Percentiles rank a stretch among this genome's conserved stretches.
phyloP scores from a whole-genome alignment of 2,797 vertebrate species.

The Anabas testudineus region DNA sequence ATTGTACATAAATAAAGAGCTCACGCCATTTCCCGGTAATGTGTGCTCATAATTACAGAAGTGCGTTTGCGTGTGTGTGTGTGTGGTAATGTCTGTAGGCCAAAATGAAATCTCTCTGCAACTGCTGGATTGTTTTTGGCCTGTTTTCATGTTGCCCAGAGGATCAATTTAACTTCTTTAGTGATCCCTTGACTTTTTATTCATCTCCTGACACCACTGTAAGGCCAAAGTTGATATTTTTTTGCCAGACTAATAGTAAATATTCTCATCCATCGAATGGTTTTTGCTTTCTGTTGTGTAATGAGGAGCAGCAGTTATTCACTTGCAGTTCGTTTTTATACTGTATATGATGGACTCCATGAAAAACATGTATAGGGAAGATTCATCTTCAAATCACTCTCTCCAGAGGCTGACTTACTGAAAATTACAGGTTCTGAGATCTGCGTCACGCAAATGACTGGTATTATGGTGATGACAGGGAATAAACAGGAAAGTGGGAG shows the following conservation, averaged over 20 bases:
- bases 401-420: constrained; percentile 37
- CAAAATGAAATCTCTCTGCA: background rate
- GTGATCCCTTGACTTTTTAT: too few relatives aligned
- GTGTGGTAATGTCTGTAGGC: background rate
- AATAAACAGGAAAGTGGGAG: constrained; percentile 66
- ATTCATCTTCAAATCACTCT: constrained; percentile 44
- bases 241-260: too few relatives aligned
- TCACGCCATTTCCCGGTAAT: background rate
- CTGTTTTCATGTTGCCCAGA: background rate
- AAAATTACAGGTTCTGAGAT: constrained; percentile 70
- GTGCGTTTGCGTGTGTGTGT: background rate
- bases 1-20: constrained; percentile 29
- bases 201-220: too few relatives aligned
- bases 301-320: too few relatives aligned
- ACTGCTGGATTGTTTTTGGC: too few relatives aligned
- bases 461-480: constrained; percentile 64
- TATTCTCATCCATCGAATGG: background rate
- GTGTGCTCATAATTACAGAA: background rate
- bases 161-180: background rate
- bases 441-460: constrained; percentile 67
- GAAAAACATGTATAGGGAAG: constrained; percentile 25
- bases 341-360: constrained; percentile 8
- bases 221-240: background rate
- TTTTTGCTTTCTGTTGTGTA: background rate
- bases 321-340: background rate